These are phyloP conservation scores for Dynastes tityus DNA, from an alignment of 2,888 invertebrate genomes.

Conservation along the genomic window DNA sequence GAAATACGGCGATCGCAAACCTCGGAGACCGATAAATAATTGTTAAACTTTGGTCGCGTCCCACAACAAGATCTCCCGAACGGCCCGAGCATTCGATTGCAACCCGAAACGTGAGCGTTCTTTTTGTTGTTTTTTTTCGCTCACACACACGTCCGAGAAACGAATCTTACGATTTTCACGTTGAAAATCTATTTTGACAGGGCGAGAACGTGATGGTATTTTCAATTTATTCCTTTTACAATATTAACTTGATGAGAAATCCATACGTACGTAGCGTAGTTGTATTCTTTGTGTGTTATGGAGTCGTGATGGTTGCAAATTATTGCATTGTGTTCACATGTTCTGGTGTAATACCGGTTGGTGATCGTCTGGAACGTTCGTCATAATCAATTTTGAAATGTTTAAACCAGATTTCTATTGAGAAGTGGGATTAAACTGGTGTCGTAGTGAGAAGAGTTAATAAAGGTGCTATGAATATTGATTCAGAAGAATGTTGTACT, in stretches of 20 bases:
- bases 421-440: too few relatives aligned
- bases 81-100: slow-evolving; percentile 37
- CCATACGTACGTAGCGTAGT: not conserved
- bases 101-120: not conserved
- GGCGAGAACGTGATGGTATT: slow-evolving; percentile 43
- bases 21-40: slow-evolving; percentile 54
- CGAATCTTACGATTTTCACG: not conserved
- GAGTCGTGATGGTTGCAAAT: too few relatives aligned
- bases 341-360: too few relatives aligned
- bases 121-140: slow-evolving; percentile 20
- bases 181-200: slow-evolving; percentile 52
- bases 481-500: too few relatives aligned
- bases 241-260: slow-evolving; percentile 44
- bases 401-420: too few relatives aligned
- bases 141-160: not conserved
- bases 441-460: too few relatives aligned
- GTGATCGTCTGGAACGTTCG: too few relatives aligned
- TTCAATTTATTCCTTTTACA: slow-evolving; percentile 38
- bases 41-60: slow-evolving; percentile 50
- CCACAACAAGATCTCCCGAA: slow-evolving; percentile 27
- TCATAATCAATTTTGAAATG: too few relatives aligned
- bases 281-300: not conserved
- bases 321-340: too few relatives aligned
- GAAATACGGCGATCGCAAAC: slow-evolving; percentile 49
- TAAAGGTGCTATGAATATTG: too few relatives aligned